Conservation (phyloP, 2,113 vertebrate genomes). For the Egretta garzetta region DNA sequence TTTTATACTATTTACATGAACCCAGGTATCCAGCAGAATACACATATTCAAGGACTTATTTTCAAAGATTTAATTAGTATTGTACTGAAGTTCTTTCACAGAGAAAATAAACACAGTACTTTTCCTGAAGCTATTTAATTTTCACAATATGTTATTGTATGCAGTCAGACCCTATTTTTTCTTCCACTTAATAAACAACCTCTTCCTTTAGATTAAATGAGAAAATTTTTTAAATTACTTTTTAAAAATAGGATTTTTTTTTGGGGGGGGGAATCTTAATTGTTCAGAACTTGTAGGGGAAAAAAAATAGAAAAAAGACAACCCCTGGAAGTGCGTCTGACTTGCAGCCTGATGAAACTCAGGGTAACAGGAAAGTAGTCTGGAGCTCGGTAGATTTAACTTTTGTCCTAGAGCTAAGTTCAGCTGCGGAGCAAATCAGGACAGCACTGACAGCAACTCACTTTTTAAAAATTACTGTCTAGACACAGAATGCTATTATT, state of each 20-base stretch:
- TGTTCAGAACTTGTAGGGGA: not conserved
- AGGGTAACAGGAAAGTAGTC: not conserved
- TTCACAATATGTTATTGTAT: not conserved
- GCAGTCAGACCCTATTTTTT: not conserved
- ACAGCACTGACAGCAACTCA: not conserved
- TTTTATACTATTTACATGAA: not conserved
- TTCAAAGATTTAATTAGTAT: not conserved
- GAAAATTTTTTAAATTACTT: not conserved
- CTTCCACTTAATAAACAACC: not conserved
- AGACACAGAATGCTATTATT: not conserved
- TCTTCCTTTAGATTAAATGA: not conserved
- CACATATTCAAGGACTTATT: not conserved
- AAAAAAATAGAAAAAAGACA: not conserved
- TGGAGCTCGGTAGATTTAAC: not conserved
- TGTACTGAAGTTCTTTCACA: not conserved
- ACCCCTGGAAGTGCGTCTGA: not conserved
- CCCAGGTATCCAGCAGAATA: not conserved
- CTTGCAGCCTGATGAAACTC: not conserved
- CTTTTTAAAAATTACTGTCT: not conserved
- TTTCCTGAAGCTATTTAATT: constrained; percentile 1
- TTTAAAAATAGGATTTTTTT: not conserved
- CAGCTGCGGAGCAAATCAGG: not conserved
- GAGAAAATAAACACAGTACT: not conserved
- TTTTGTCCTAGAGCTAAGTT: not conserved
- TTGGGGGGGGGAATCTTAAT: not conserved